Percentiles rank a stretch among this genome's conserved stretches.
Conservation (phyloP, 1,140 invertebrate species). For the Procambarus virginalis region DNA sequence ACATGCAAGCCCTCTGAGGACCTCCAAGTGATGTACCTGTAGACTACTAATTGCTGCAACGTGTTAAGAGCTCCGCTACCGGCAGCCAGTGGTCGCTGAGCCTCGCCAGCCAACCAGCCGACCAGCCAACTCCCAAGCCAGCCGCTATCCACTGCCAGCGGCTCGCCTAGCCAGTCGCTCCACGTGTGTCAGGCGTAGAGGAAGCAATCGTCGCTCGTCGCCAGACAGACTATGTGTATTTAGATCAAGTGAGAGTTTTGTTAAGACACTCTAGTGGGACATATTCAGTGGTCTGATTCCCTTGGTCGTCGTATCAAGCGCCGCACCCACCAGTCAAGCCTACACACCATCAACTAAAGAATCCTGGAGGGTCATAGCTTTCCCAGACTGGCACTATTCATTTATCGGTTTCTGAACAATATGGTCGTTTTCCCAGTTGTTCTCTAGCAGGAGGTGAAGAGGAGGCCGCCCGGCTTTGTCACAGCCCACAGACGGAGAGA, state of each 20-base stretch:
- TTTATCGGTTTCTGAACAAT: constrained; percentile 54
- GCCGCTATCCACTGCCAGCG: constrained; percentile 22
- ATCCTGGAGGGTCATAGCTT: constrained; percentile 55
- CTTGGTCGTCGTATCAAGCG: background rate
- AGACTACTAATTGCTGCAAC: background rate
- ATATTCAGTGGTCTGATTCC: background rate
- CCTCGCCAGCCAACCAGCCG: constrained; percentile 20
- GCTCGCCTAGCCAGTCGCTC: constrained; percentile 25
- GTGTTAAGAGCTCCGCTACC: background rate
- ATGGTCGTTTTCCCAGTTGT: constrained; percentile 57
- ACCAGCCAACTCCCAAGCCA: constrained; percentile 12
- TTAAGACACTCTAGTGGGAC: background rate
- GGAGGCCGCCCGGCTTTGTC: constrained; percentile 17
- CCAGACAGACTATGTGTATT: constrained; percentile 9
- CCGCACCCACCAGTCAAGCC: background rate
- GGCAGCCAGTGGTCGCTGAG: constrained; percentile 9
- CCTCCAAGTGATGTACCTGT: background rate
- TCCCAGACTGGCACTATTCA: constrained; percentile 50
- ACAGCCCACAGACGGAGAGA: constrained; percentile 18
- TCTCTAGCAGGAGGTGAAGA: constrained; percentile 55
- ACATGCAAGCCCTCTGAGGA: background rate
- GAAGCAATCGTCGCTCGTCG: background rate
- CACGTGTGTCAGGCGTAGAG: constrained; percentile 47
- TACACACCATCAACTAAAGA: constrained; percentile 36
- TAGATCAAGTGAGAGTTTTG: background rate